Percentiles rank a stretch among this genome's conserved stretches.
These are phyloP conservation scores for Loriculus beryllinus DNA, from an alignment of 2,797 vertebrate genomes.

Conservation along the genomic window DNA sequence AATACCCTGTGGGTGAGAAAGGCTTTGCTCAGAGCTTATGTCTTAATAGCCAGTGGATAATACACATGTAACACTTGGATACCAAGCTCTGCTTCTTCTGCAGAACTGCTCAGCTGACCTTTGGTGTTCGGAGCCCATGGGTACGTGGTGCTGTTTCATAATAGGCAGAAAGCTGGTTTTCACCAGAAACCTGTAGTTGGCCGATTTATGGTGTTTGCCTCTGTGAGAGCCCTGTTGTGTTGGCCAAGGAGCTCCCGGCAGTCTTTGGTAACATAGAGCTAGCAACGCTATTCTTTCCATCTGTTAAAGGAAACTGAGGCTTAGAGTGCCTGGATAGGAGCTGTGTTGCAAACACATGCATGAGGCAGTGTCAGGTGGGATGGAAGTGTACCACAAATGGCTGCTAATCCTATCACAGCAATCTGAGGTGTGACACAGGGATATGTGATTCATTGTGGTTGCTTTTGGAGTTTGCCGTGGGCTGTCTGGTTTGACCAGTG, in stretches of 20 bases:
- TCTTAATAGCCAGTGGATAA: not conserved
- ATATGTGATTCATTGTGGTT: not conserved
- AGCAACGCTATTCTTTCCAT: rapidly evolving
- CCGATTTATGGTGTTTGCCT: not conserved
- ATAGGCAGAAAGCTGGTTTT: not conserved
- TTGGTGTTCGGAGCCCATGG: not conserved
- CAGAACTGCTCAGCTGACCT: not conserved
- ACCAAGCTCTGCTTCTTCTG: not conserved
- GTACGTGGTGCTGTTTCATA: not conserved
- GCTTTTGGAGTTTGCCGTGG: not conserved
- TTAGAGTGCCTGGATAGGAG: not conserved
- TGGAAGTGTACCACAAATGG: not conserved
- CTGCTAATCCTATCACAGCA: not conserved
- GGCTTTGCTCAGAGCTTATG: not conserved
- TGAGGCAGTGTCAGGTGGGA: not conserved
- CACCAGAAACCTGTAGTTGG: not conserved
- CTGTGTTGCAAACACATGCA: not conserved
- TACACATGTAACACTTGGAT: not conserved
- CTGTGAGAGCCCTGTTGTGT: not conserved
- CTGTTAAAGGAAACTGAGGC: not conserved
- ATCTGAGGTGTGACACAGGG: not conserved
- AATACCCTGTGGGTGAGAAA: not conserved
- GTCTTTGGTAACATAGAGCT: not conserved
- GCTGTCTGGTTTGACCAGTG: not conserved
- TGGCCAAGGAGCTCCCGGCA: not conserved